Base-by-base conservation (phyloP, 2,888 invertebrate genomes). In the Rhodophaea formosa region DNA sequence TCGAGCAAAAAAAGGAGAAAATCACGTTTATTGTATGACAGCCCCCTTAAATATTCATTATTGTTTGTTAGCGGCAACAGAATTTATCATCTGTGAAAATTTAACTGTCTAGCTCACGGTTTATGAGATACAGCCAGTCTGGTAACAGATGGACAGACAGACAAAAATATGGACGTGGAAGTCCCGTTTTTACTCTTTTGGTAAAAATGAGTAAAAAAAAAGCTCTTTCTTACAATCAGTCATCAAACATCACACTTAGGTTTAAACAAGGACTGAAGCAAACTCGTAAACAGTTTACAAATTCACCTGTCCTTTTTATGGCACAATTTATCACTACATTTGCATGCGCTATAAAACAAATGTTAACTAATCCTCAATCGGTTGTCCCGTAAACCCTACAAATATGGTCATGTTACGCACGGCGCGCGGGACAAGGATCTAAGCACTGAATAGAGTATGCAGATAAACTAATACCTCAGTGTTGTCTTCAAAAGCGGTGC, bases 291-390 rank as follows among this genome's bases (percentile, higher is more conserved):
- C 49, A 49, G 35, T 51, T 51, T 51, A 51, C 35, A 51, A 51
- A 51, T 35, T 17, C 35, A 35, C 51, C 17, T 32, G 51, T 51
- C 51, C 51, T 51, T 35, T 51, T 51, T 51, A 51, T 49, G 49
- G 49, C 49, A 49, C 49, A 49, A 32, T 49, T 49, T 49, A 49
- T 49, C 49, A 32, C 8, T 32, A 12, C 29, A 49, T 49, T 49
- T 32, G 49, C 49, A 32, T 49, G 6, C 32, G 51, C 51, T 51
- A 51, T 51, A 51, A 51, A 51, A 51, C 51, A 51, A 51, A 51
- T 51, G 51, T 51, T 51, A 51, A 51, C 51, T 51, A 51, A 51
- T 35, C 35, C 51, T 51, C 51, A 51, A 51, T 51, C 51, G 51
- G 51, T 35, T 51, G 51, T 51, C 51, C 51, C 51, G 51, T 51